These are phyloP conservation scores for Tragelaphus buxtoni DNA, from an alignment of 2,113 vertebrate species.

Conservation along the genomic window DNA sequence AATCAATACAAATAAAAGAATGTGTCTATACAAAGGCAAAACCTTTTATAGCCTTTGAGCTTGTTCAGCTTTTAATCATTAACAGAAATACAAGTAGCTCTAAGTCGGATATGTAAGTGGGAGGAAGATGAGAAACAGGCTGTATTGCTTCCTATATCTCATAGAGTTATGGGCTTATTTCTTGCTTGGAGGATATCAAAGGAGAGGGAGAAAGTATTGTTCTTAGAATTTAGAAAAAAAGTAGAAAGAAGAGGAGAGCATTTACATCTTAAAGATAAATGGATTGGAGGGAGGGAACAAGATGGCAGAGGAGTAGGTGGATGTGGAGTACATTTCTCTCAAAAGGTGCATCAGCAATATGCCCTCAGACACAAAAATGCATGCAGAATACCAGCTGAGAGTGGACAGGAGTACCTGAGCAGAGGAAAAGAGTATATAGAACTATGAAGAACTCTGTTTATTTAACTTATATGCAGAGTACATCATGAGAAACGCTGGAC, in stretches of 20 bases:
- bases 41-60: not conserved
- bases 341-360: not conserved
- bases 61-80: not conserved
- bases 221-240: not conserved
- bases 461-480: too few species aligned
- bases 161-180: not conserved
- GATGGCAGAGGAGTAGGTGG: not conserved
- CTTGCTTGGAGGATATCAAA: not conserved
- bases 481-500: too few species aligned
- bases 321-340: not conserved
- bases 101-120: not conserved
- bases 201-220: not conserved
- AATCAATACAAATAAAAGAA: not conserved
- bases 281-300: not conserved
- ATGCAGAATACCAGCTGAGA: not conserved
- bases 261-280: not conserved
- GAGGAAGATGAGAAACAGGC: not conserved
- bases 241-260: not conserved
- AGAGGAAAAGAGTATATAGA: not conserved
- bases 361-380: not conserved
- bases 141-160: not conserved
- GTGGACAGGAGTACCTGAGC: not conserved
- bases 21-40: not conserved
- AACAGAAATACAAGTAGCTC: not conserved
- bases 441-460: not conserved